Conservation (phyloP, 37 sponge, comb jelly and placozoan genomes). For the Oscarella lobularis region DNA sequence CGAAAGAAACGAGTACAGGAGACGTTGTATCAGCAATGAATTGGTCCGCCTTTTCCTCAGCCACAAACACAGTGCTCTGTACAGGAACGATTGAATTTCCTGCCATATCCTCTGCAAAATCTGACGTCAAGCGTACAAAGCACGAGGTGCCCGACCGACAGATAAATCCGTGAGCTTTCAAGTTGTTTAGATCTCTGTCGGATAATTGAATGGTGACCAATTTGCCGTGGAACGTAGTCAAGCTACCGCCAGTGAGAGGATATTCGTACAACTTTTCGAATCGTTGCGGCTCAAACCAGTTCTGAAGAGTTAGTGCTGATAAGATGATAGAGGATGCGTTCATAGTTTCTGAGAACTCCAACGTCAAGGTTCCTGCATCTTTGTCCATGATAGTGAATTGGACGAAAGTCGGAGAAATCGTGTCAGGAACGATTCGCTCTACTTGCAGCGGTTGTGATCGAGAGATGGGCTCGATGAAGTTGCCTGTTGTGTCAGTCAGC, state of each 20-base stretch:
- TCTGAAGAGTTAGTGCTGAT: constrained; percentile 18
- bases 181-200: constrained; percentile 19
- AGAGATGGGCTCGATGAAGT: constrained; percentile 14
- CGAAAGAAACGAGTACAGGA: constrained; percentile 7
- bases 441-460: constrained; percentile 22
- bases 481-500: constrained; percentile 56
- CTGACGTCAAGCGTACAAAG: constrained; percentile 21
- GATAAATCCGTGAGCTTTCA: constrained; percentile 39
- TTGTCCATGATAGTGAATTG: constrained; percentile 44
- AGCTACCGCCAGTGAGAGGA: constrained; percentile 9
- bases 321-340: constrained; percentile 61
- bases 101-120: constrained; percentile 35
- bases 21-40: constrained; percentile 17
- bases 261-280: not conserved
- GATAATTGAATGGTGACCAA: constrained; percentile 35
- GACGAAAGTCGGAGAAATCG: constrained; percentile 27
- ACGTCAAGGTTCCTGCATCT: constrained; percentile 41
- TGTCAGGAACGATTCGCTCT: constrained; percentile 46
- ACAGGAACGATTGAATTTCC: constrained; percentile 30
- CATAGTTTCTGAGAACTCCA: constrained; percentile 78
- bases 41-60: not conserved
- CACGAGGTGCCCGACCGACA: constrained; percentile 15
- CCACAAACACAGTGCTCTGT: not conserved
- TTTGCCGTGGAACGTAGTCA: constrained; percentile 10
- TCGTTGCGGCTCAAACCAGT: not conserved